Percentiles rank a stretch among this genome's conserved stretches.
These are phyloP conservation scores for Apoderus coryli DNA, from an alignment of 2,888 invertebrate species.

Conservation along the genomic window DNA sequence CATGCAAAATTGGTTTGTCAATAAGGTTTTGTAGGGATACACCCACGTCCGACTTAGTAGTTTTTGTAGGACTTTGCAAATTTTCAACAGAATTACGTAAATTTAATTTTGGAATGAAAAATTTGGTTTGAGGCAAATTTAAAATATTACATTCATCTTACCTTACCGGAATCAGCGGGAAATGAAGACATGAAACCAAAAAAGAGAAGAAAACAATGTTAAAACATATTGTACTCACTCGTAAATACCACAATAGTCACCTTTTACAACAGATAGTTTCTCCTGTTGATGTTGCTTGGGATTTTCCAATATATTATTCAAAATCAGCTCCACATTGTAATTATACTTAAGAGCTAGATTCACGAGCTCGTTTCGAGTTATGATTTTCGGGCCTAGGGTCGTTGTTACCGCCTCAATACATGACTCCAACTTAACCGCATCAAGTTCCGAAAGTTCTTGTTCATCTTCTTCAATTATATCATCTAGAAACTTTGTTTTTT, in stretches of 20 bases:
- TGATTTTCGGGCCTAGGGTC: conserved; percentile 55
- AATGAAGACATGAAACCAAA: conserved; percentile 20
- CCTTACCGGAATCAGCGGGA: conserved; percentile 31
- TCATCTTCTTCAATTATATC: no score
- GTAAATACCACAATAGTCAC: conserved; percentile 22
- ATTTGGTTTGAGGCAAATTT: no score
- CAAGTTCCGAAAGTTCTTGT: conserved; percentile 39
- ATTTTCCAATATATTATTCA: conserved; percentile 47
- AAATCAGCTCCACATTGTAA: conserved; percentile 56
- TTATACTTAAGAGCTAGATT: conserved; percentile 55
- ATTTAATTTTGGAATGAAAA: no score
- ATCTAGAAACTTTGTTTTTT: no score
- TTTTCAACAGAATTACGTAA: no score
- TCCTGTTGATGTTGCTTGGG: conserved; percentile 16
- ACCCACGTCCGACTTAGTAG: no score
- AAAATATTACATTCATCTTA: no score
- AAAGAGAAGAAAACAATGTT: conserved; percentile 19
- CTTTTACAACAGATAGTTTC: conserved; percentile 25
- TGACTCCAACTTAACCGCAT: conserved; percentile 61
- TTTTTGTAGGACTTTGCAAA: no score
- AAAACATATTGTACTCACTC: conserved; percentile 3
- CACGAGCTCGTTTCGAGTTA: conserved; percentile 57
- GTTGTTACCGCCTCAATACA: conserved; percentile 72
- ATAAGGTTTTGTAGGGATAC: no score
- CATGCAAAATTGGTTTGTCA: no score